Base-by-base conservation (phyloP, 2,113 vertebrate species). In the Rhinoderma darwinii region DNA sequence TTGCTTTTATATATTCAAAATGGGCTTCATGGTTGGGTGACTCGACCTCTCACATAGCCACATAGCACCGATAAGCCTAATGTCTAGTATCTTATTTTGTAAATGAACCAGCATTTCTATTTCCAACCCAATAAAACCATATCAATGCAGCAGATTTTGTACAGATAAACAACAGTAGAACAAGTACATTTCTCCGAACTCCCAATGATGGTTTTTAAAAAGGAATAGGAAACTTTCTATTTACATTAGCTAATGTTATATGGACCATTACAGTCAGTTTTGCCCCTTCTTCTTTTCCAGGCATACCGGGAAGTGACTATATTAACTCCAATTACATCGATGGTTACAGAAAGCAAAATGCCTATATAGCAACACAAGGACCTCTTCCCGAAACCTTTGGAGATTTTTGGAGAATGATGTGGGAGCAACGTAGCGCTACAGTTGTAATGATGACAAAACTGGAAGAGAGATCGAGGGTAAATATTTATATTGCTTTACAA, bases 331-430 rank as follows among this genome's bases (percentile, higher is more conserved):
- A 99, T 94, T 99, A 99, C 91, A 98, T 99, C n/a, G 98, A 99
- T 32, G 98, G 98, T 51, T 99, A 99, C 89, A 95, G 98, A 88
- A 99, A 99, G 87, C 98, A 99, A 92, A 99, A 99, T 8, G 98
- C 98, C 7, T 99, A 99, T 83, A 99, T 99, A 47, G 98, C 98
- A 88, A 99, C 98, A 0, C 98, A 99, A 88, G 98, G 98, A 2
- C 92, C 98, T 11, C 92, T 99, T 86, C 97, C 98, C 0, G 98
- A 99, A 93, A 99, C 98, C 0, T 99, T 99, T 54, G 97, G 97
- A n/a, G 98, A 99, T 88, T 99, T 99, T 91, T 99, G 98, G 98
- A 96, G 98, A 90, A 99, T 99, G 98, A 96, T 99, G 90, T 99
- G 98, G 98, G 98, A 99, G 15, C 98, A 99, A 88, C 94, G 97